Evolutionary conservation across 2,797 vertebrate species (phyloP).

Genomic region (Phataginus tricuspis): DNA sequence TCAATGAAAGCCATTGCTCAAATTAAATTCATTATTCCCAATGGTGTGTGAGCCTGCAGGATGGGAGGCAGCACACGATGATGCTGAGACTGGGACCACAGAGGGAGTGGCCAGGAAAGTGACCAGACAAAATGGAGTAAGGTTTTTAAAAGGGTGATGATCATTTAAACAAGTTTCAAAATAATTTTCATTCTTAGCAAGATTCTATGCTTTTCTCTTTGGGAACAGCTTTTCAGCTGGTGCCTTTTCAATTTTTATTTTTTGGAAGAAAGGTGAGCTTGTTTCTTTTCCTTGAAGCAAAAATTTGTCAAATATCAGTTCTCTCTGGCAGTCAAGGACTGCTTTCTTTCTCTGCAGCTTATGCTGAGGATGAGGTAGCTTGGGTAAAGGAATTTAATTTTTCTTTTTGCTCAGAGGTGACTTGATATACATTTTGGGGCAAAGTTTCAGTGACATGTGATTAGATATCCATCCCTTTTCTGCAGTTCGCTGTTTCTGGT

Average conservation of each 20-base stretch:
- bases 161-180: not conserved
- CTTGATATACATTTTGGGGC: not conserved
- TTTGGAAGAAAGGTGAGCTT: constrained; percentile 22
- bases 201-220: not conserved
- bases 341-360: not conserved
- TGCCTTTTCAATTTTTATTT: not conserved
- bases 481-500: not conserved
- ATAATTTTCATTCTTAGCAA: constrained; percentile 28
- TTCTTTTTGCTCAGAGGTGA: not conserved
- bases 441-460: not conserved
- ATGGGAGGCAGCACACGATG: not conserved
- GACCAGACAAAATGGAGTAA: not conserved
- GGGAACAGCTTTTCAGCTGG: not conserved
- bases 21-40: constrained; percentile 63
- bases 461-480: not conserved
- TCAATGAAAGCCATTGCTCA: constrained; percentile 57
- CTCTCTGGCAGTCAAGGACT: not conserved
- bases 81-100: not conserved
- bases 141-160: not conserved
- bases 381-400: not conserved
- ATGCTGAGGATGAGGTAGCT: not conserved
- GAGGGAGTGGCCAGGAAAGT: not conserved
- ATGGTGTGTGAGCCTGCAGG: not conserved
- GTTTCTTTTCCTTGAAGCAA: constrained; percentile 21
- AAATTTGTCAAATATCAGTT: not conserved